A percentile compares a stretch with the other conserved stretches of the same genome.
Evolutionary conservation across 1,140 invertebrate species (phyloP).

Genomic region (Ips nitidus): DNA sequence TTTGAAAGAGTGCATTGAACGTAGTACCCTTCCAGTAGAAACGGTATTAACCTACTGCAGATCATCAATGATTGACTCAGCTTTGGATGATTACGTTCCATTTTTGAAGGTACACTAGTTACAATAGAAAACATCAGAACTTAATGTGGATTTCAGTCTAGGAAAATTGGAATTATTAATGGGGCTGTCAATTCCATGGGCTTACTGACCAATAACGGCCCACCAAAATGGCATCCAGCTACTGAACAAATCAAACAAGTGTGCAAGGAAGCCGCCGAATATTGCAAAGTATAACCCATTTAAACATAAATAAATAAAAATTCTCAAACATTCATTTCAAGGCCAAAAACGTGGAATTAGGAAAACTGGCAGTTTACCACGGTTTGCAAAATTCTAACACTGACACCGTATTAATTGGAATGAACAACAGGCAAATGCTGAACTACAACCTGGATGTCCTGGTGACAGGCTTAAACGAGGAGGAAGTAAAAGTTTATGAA

Average conservation of each 20-base stretch:
- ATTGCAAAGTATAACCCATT: slow-evolving; percentile 56
- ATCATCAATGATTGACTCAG: slow-evolving; percentile 77
- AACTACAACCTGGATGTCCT: slow-evolving; percentile 62
- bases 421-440: slow-evolving; percentile 64
- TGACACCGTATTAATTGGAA: slow-evolving; percentile 68
- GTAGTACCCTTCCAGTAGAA: slow-evolving; percentile 67
- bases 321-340: slow-evolving; percentile 43
- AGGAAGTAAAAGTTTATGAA: slow-evolving; percentile 62
- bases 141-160: slow-evolving; percentile 33
- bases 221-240: slow-evolving; percentile 84
- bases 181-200: slow-evolving; percentile 81
- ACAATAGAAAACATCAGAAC: background rate
- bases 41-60: slow-evolving; percentile 78
- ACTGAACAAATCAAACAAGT: slow-evolving; percentile 64
- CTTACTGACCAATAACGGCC: slow-evolving; percentile 73
- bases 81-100: slow-evolving; percentile 70
- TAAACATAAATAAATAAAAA: background rate
- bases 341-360: slow-evolving; percentile 66
- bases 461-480: slow-evolving; percentile 60
- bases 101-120: slow-evolving; percentile 68
- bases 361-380: slow-evolving; percentile 70
- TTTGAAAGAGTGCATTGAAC: slow-evolving; percentile 73
- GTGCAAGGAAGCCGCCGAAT: slow-evolving; percentile 61
- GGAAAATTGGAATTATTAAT: slow-evolving; percentile 75
- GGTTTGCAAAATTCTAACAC: slow-evolving; percentile 59